Conservation (phyloP, 2,888 invertebrate genomes). For the Arctia plantaginis region DNA sequence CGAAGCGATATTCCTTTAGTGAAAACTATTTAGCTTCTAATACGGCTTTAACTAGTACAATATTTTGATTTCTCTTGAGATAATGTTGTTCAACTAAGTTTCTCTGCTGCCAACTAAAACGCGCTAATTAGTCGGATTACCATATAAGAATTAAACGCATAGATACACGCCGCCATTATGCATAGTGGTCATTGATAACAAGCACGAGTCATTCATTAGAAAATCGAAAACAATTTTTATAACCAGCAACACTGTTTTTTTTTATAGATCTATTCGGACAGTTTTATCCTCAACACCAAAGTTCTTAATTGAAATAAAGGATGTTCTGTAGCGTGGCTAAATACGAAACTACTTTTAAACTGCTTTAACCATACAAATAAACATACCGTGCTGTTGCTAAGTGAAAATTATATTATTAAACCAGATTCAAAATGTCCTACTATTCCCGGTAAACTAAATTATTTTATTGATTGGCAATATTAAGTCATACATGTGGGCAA, state of each 20-base stretch:
- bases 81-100: not conserved
- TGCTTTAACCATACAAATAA: not conserved
- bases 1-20: no score
- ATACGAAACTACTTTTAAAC: not conserved
- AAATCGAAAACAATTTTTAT: conserved; percentile 12
- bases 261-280: not conserved
- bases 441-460: not conserved
- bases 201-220: conserved; percentile 8
- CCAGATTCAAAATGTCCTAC: not conserved
- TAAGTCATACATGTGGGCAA: not conserved
- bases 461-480: not conserved
- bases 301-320: not conserved
- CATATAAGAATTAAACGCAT: conserved; percentile 9
- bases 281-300: not conserved
- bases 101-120: conserved; percentile 10
- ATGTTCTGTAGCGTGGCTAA: not conserved
- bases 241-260: conserved; percentile 10
- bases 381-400: not conserved
- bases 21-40: not conserved
- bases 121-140: conserved; percentile 13
- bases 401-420: not conserved
- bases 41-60: not conserved
- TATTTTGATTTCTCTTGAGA: not conserved
- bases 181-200: conserved; percentile 6
- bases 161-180: not conserved